Base-by-base conservation (phyloP, 2,888 invertebrate species). In the Polyommatus icarus region DNA sequence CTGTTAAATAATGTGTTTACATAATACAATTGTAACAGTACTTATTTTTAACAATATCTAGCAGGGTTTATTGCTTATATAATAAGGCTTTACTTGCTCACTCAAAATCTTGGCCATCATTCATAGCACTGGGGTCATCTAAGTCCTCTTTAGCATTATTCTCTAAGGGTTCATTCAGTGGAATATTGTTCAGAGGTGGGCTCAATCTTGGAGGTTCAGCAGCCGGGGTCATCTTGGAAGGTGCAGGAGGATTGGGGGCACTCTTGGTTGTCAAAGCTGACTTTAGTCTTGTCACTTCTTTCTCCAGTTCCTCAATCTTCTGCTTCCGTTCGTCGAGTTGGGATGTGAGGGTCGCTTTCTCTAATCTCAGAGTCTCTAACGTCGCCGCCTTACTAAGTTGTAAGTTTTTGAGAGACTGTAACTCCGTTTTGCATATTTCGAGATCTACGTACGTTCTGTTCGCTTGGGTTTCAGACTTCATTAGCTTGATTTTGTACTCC, bases 81-180 rank as follows among this genome's bases (percentile, higher is more conserved):
- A 67, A 29, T 59, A 8, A 15, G n/a, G 20, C 15, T 59, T n/a
- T 32, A 67, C 32, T 18, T 1, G 7, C 67, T 76, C 90, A 89
- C 77, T 93, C 93, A 87, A 92, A 91, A 59, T 90, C 90, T 83
- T 88, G 90, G 36, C 85, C 90, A 80, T 92, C 92, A 85, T 90
- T 92, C 24, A 91, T 79, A 15, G 84, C 87, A 86, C 93, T 92
- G 0, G 86, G 85, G 78, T 94, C 94, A 80, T 94, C 94, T n/a
- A 93, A 86, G 79, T 94, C 94, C 83, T 94, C 94, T 80, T 93
- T 93, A 46, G 94, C 94, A 88, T 92, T 88, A 84, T 93, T 92
- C 77, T 94, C 93, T 76, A 46, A 10, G 12, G 90, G 93, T 76
- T 93, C 93, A 80, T 92, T 89, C 0, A 91, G 84, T 32, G 89